A percentile compares a stretch with the other conserved stretches of the same genome.
Evolutionary conservation across 2,888 invertebrate genomes (phyloP).

Genomic region (Nycteola revayana): DNA sequence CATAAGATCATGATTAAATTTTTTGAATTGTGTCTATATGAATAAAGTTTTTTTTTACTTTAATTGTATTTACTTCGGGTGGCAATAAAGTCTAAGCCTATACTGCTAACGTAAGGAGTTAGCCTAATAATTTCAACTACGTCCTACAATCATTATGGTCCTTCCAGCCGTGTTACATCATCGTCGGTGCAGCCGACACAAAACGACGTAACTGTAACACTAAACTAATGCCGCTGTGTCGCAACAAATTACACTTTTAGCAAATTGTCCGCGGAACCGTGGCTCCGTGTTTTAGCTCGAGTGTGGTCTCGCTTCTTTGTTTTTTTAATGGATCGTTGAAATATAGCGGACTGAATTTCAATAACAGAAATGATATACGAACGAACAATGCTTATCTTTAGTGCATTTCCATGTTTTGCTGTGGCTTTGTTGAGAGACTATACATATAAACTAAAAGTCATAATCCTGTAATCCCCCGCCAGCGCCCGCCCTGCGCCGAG

Average conservation of each 20-base stretch:
- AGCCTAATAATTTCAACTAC: too few relatives aligned
- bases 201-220: constrained; percentile 7
- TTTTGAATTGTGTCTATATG: too few relatives aligned
- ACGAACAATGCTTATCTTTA: constrained; percentile 5
- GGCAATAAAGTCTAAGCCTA: too few relatives aligned
- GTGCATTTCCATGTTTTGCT: not conserved
- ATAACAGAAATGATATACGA: constrained; percentile 6
- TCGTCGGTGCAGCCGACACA: constrained; percentile 12
- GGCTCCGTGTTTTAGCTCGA: not conserved
- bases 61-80: too few relatives aligned
- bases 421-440: too few relatives aligned
- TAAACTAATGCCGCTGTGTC: constrained; percentile 18
- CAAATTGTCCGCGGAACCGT: constrained; percentile 23
- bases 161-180: constrained; percentile 7
- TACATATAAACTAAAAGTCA: too few relatives aligned
- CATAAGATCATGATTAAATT: too few relatives aligned
- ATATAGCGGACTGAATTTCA: constrained; percentile 1
- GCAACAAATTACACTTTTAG: constrained; percentile 31
- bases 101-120: too few relatives aligned
- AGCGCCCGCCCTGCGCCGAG: too few relatives aligned
- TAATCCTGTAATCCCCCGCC: too few relatives aligned
- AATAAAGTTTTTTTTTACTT: too few relatives aligned
- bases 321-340: not conserved
- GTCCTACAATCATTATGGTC: too few relatives aligned
- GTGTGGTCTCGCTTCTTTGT: not conserved